These are phyloP conservation scores for Etheostoma spectabile DNA, from an alignment of 2,113 vertebrate species.

Conservation along the genomic window DNA sequence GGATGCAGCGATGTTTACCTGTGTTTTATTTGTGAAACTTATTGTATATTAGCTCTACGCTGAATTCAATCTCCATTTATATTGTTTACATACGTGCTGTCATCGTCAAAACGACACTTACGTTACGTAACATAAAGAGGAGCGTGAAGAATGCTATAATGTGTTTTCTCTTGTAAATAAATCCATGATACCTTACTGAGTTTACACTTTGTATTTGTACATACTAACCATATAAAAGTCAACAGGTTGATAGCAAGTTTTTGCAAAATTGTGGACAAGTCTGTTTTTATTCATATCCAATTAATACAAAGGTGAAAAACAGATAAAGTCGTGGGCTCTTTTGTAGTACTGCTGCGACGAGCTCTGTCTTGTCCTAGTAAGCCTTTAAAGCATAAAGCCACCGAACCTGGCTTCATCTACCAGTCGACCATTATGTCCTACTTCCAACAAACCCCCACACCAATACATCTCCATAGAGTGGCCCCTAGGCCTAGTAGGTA, in stretches of 20 bases:
- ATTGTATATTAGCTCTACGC: background rate
- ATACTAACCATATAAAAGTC: background rate
- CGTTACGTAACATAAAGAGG: too few relatives aligned
- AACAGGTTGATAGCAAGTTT: constrained; percentile 1
- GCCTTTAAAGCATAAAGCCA: background rate
- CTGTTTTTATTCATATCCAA: background rate
- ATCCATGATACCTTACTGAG: background rate
- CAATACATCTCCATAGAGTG: background rate
- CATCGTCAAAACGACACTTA: background rate
- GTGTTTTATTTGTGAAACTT: background rate
- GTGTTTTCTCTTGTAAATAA: background rate
- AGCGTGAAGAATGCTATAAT: background rate
- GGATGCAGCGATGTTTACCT: background rate
- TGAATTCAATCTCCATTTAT: background rate
- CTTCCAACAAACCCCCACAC: background rate
- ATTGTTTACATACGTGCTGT: too few relatives aligned
- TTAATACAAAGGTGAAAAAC: background rate
- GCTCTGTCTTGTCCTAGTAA: background rate
- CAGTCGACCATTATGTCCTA: background rate
- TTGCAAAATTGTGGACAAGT: background rate
- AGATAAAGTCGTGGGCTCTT: background rate
- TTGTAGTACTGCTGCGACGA: too few relatives aligned
- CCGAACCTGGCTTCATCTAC: background rate
- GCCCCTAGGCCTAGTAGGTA: constrained; percentile 20
- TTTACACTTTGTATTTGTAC: background rate